These are phyloP conservation scores for Pelvicachromis taeniatus DNA, from an alignment of 2,113 vertebrate genomes.

Conservation along the genomic window DNA sequence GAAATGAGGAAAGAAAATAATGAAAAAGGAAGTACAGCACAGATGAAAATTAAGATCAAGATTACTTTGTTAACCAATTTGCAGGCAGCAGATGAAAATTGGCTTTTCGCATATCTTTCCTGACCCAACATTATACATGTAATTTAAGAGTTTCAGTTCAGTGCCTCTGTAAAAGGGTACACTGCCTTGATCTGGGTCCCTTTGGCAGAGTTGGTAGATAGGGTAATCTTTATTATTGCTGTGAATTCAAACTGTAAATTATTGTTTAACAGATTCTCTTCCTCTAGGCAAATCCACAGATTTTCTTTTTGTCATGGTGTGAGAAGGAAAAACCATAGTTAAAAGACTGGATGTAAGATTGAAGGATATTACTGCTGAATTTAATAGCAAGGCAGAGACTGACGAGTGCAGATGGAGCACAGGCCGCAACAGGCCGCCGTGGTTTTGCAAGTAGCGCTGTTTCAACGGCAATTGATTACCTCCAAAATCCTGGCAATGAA, in stretches of 20 bases:
- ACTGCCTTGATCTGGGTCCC: neutral
- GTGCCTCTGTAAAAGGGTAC: neutral
- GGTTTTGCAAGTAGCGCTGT: neutral
- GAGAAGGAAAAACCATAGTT: neutral
- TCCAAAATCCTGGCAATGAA: constrained; percentile 5
- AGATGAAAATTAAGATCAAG: constrained; percentile 32
- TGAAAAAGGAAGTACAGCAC: constrained; percentile 26
- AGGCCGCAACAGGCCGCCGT: neutral
- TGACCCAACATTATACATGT: neutral
- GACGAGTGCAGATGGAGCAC: neutral
- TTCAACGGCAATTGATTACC: constrained; percentile 25
- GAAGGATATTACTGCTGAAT: neutral
- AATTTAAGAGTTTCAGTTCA: constrained; percentile 5
- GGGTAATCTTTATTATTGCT: neutral
- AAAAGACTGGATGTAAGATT: neutral
- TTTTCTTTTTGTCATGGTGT: neutral
- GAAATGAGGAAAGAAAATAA: constrained; percentile 46
- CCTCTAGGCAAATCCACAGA: neutral
- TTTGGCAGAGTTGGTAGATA: neutral
- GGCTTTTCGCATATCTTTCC: constrained; percentile 6
- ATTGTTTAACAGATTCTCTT: neutral
- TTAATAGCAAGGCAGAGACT: neutral
- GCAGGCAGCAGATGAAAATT: constrained; percentile 4
- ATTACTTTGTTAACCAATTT: constrained; percentile 41
- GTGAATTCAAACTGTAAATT: neutral